Evolutionary conservation across 2,888 invertebrate species (phyloP).

Genomic region (Tribolium freemani): DNA sequence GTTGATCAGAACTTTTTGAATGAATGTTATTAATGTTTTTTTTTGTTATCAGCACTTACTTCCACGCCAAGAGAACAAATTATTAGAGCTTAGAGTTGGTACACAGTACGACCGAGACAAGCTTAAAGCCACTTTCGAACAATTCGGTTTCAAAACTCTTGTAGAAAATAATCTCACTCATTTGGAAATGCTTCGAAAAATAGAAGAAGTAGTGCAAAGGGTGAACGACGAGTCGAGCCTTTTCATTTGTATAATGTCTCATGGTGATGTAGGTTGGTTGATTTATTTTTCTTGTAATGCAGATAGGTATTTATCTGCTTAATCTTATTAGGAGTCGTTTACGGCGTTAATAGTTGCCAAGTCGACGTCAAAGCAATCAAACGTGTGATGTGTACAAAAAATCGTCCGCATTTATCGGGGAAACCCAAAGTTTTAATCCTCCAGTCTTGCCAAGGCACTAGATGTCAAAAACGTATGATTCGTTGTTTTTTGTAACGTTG

Average conservation of each 20-base stretch:
- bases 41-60: constrained; percentile 54
- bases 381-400: constrained; percentile 63
- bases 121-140: constrained; percentile 62
- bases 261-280: constrained; percentile 64
- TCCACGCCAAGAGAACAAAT: constrained; percentile 44
- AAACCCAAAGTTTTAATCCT: constrained; percentile 73
- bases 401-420: constrained; percentile 60
- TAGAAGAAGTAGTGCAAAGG: constrained; percentile 54
- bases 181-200: constrained; percentile 54
- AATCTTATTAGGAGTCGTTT: constrained; percentile 66
- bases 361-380: constrained; percentile 67
- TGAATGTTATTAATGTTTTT: no score
- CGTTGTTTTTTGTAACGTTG: background rate
- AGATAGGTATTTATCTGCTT: no score
- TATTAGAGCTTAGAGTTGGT: constrained; percentile 64
- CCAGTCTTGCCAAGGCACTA: constrained; percentile 72
- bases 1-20: no score
- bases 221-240: constrained; percentile 63
- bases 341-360: constrained; percentile 69
- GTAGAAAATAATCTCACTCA: constrained; percentile 59
- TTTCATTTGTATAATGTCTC: constrained; percentile 67
- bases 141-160: constrained; percentile 63
- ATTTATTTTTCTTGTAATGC: background rate
- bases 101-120: constrained; percentile 62
- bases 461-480: constrained; percentile 57